phyloP scores from a whole-genome alignment of 2,888 invertebrate genomes.

The Harmothoe impar region DNA sequence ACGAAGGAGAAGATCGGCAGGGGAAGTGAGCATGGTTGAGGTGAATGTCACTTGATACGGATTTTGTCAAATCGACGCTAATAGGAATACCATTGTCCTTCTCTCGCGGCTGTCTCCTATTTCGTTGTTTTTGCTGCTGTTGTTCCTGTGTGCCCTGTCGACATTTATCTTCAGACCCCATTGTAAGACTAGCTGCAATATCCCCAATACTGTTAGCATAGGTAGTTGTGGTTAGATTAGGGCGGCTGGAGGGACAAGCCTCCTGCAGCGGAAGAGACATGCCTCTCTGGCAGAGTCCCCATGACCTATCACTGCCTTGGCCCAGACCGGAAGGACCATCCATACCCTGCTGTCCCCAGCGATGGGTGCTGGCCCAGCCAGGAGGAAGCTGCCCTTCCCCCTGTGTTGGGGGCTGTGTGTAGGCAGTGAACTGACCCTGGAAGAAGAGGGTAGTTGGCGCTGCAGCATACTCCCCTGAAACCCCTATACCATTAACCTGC shows the following conservation, averaged over 20 bases:
- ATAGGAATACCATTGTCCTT: no score
- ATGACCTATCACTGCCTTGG: background rate
- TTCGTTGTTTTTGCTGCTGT: background rate
- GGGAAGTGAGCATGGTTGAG: no score
- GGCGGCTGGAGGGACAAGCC: no score
- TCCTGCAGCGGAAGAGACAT: no score
- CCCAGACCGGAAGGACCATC: background rate
- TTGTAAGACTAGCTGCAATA: no score
- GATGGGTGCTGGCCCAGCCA: background rate
- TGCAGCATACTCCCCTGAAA: slow-evolving; percentile 22
- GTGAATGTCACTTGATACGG: no score
- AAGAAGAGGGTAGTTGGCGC: slow-evolving; percentile 64
- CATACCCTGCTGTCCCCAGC: background rate
- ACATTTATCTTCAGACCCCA: background rate
- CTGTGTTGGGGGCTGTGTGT: background rate
- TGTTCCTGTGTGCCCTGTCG: background rate
- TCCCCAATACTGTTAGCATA: no score
- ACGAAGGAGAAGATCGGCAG: no score
- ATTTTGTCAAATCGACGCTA: no score
- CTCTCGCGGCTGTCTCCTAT: no score
- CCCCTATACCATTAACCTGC: slow-evolving; percentile 67
- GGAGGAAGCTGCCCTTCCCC: background rate
- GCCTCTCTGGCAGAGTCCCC: no score
- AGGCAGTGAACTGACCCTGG: slow-evolving; percentile 65
- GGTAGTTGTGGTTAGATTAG: no score